These are phyloP conservation scores for Chironex yamaguchii DNA, from an alignment of 30 jellyfish, hydroid and myxozoan genomes.

Conservation along the genomic window DNA sequence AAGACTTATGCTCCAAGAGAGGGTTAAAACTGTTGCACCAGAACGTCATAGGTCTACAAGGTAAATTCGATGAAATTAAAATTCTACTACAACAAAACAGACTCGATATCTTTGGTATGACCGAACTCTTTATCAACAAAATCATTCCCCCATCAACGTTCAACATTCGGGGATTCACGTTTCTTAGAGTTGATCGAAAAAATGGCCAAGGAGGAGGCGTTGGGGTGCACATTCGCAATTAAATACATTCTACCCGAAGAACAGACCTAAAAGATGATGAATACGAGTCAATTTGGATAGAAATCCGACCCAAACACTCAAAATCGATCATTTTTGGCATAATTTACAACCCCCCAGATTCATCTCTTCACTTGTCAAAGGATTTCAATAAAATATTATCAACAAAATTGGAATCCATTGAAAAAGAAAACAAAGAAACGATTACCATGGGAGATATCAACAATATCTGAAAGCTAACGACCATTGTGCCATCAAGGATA, in stretches of 20 bases:
- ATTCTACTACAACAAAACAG: neutral
- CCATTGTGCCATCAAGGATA: neutral
- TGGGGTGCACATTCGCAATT: slow-evolving; percentile 11
- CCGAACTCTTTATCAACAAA: neutral
- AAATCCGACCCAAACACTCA: slow-evolving; percentile 13
- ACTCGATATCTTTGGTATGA: neutral
- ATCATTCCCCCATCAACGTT: slow-evolving; percentile 7
- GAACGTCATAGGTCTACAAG: neutral
- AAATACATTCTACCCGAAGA: neutral
- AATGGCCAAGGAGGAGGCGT: slow-evolving; percentile 51
- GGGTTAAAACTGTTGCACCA: neutral
- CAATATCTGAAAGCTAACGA: neutral
- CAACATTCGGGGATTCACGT: slow-evolving; percentile 23
- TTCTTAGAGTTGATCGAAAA: slow-evolving; percentile 32
- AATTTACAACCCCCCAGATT: slow-evolving; percentile 29
- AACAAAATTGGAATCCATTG: neutral
- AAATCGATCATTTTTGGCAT: slow-evolving; percentile 22
- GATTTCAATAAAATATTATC: slow-evolving; percentile 18
- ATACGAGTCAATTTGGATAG: slow-evolving; percentile 19
- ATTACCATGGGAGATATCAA: neutral
- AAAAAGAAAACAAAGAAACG: neutral
- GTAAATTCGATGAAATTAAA: neutral
- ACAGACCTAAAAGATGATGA: neutral
- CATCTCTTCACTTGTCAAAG: slow-evolving; percentile 21
- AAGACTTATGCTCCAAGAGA: no score